Conservation (phyloP, 2,797 vertebrate species). For the Eidolon dupreanum region DNA sequence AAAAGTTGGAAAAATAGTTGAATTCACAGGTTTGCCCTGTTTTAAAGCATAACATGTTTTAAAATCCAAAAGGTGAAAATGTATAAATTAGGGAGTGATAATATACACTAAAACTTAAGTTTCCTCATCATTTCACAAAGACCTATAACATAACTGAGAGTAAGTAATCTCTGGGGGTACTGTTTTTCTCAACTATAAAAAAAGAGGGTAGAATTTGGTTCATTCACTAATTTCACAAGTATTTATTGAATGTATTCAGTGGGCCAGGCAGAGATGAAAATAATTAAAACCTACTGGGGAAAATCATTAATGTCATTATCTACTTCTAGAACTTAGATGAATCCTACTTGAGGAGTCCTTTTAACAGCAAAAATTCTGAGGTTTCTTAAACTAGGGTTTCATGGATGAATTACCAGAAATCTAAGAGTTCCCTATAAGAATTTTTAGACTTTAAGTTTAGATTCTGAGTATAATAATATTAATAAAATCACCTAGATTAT, state of each 20-base stretch:
- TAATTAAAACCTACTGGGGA: neutral
- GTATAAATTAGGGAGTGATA: neutral
- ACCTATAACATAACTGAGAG: neutral
- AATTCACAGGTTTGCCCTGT: neutral
- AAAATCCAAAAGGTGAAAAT: constrained; percentile 13
- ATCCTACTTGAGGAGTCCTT: neutral
- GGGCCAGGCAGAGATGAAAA: neutral
- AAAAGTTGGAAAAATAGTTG: neutral
- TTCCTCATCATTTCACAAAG: neutral
- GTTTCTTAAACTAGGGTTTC: neutral
- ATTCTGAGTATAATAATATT: neutral
- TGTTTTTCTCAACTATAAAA: neutral
- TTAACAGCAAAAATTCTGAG: neutral
- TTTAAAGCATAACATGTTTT: constrained; percentile 1
- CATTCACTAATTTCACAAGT: neutral
- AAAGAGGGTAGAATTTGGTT: neutral
- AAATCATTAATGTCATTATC: neutral
- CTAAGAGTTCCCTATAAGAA: neutral
- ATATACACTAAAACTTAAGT: neutral
- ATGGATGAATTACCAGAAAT: neutral
- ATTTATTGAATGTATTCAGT: neutral
- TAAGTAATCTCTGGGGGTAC: neutral
- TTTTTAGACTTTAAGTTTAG: constrained; percentile 35
- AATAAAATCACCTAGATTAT: constrained; percentile 15
- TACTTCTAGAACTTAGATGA: neutral